Conservation (phyloP, 2,113 vertebrate species). For the Pao palembangensis region DNA sequence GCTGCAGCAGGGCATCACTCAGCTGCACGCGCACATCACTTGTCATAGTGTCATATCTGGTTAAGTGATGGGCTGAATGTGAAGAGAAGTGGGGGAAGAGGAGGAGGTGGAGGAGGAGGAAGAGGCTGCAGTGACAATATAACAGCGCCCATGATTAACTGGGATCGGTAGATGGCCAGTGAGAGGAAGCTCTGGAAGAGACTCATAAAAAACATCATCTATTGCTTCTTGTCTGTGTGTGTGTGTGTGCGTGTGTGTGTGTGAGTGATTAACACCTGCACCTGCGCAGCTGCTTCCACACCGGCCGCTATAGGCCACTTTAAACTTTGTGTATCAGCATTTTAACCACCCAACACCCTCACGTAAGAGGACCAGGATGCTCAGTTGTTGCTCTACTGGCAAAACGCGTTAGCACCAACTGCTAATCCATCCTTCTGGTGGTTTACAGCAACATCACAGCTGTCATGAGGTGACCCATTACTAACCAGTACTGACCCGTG, state of each 20-base stretch:
- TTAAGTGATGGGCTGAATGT: constrained; percentile 74
- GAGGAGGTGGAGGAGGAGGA: constrained; percentile 14
- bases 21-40: constrained; percentile 59
- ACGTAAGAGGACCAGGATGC: constrained; percentile 19
- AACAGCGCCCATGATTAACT: constrained; percentile 70
- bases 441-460: too few species aligned
- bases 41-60: constrained; percentile 70
- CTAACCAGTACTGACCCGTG: too few species aligned
- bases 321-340: constrained; percentile 11
- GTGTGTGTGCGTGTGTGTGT: constrained; percentile 9
- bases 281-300: constrained; percentile 20
- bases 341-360: constrained; percentile 36
- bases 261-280: constrained; percentile 24
- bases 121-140: constrained; percentile 55
- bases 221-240: constrained; percentile 24
- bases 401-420: too few species aligned
- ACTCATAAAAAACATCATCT: constrained; percentile 48
- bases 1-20: constrained; percentile 56
- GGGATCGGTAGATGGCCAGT: constrained; percentile 57
- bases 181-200: constrained; percentile 41
- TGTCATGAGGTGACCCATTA: too few species aligned
- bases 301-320: constrained; percentile 1
- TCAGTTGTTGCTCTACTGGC: too few species aligned
- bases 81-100: constrained; percentile 21
- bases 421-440: too few species aligned